Percentiles rank a stretch among this genome's conserved stretches.
Conservation (phyloP, 2,888 invertebrate genomes). For the Acrobasis repandana region DNA sequence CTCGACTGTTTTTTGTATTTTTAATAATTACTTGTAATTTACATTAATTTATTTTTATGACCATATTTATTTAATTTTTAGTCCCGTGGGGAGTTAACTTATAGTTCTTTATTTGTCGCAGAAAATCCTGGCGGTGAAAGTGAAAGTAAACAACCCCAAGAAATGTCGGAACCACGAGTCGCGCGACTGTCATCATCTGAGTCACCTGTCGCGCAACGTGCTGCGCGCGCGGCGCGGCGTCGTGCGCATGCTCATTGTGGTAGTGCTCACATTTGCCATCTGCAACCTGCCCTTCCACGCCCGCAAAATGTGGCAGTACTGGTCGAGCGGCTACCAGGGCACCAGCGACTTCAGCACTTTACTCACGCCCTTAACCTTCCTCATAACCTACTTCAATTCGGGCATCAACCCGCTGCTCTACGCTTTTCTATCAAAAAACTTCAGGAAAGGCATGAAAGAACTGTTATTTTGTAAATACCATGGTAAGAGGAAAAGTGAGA, state of each 20-base stretch:
- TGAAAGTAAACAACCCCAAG: slow-evolving; percentile 58
- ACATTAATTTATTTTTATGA: too few species aligned
- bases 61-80: too few species aligned
- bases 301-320: slow-evolving; percentile 93
- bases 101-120: slow-evolving; percentile 37
- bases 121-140: slow-evolving; percentile 40
- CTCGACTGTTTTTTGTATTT: too few species aligned
- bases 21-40: too few species aligned
- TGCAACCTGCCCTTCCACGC: slow-evolving; percentile 96
- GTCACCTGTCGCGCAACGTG: slow-evolving; percentile 89
- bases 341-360: slow-evolving; percentile 89
- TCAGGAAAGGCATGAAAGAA: slow-evolving; percentile 93
- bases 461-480: slow-evolving; percentile 85
- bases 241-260: slow-evolving; percentile 93
- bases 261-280: slow-evolving; percentile 93
- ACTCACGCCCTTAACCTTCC: slow-evolving; percentile 92
- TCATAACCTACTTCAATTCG: slow-evolving; percentile 94
- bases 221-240: slow-evolving; percentile 92
- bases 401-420: slow-evolving; percentile 95
- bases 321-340: slow-evolving; percentile 87
- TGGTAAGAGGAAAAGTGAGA: slow-evolving; percentile 67
- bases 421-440: slow-evolving; percentile 92
- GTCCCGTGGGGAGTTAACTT: neutral
- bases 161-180: slow-evolving; percentile 63
- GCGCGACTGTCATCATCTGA: slow-evolving; percentile 84